A percentile compares a stretch with the other conserved stretches of the same genome.
Conservation (phyloP, 2,113 vertebrate species). For the Gambusia affinis region DNA sequence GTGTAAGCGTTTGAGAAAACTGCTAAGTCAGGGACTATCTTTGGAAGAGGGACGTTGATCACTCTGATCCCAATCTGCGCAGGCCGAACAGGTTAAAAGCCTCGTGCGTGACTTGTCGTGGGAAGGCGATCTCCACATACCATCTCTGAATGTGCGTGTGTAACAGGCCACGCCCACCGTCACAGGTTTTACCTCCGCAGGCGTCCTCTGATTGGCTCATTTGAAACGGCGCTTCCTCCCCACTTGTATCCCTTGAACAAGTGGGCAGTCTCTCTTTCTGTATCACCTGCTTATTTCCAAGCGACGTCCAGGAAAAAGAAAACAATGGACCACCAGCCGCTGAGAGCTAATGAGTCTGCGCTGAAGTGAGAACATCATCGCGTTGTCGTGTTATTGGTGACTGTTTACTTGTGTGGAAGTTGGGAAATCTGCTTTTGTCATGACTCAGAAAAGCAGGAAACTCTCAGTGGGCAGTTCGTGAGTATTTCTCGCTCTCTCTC, state of each 20-base stretch:
- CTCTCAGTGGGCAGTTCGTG: constrained; percentile 76
- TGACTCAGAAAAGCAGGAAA: constrained; percentile 61
- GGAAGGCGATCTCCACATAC: constrained; percentile 8
- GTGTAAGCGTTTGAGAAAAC: neutral
- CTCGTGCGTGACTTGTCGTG: neutral
- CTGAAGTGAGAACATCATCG: neutral
- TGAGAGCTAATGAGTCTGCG: neutral
- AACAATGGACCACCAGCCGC: neutral
- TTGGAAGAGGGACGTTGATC: neutral
- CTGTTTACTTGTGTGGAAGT: neutral
- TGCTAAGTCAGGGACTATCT: neutral
- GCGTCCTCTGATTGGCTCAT: neutral
- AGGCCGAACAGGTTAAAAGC: constrained; percentile 29
- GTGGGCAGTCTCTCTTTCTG: neutral
- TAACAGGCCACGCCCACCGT: neutral
- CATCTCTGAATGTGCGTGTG: neutral
- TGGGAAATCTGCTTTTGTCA: constrained; percentile 22
- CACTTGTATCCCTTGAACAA: neutral
- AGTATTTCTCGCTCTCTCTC: constrained; percentile 44
- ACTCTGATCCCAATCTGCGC: constrained; percentile 47
- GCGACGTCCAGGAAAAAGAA: neutral
- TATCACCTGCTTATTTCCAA: neutral
- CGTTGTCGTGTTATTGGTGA: too few relatives aligned
- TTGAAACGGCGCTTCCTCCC: neutral
- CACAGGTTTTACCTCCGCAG: neutral